These are phyloP conservation scores for Phalera bucephala DNA, from an alignment of 2,888 invertebrate species.

Conservation along the genomic window DNA sequence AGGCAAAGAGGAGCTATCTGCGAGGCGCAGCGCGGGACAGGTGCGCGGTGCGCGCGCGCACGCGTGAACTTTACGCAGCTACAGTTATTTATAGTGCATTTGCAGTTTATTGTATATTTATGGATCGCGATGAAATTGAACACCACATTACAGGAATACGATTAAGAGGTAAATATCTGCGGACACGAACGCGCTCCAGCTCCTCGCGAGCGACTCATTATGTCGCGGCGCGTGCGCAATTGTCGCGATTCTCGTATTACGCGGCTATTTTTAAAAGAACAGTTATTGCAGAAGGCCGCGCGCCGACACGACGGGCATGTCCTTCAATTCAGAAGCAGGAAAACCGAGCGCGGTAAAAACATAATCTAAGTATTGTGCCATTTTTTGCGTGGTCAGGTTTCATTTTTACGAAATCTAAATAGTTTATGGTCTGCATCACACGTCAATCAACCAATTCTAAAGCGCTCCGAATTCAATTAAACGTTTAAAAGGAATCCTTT, in stretches of 20 bases:
- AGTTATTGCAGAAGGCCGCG: neutral
- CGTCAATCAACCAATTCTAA: slow-evolving; percentile 1
- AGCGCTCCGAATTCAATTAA: slow-evolving; percentile 1
- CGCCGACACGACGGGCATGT: neutral
- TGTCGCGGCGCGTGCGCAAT: too few species aligned
- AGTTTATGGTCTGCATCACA: slow-evolving; percentile 1
- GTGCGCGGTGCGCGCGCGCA: slow-evolving; percentile 2
- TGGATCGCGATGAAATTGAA: slow-evolving; percentile 7
- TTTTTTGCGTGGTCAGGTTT: slow-evolving; percentile 1
- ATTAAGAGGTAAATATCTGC: neutral
- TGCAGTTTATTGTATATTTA: slow-evolving; percentile 6
- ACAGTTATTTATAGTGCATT: slow-evolving; percentile 11
- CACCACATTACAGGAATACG: neutral
- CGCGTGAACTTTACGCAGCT: slow-evolving; percentile 6
- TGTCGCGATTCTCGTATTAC: neutral
- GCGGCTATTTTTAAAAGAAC: neutral
- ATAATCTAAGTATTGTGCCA: slow-evolving; percentile 1
- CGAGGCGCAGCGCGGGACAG: neutral
- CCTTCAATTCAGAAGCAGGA: slow-evolving; percentile 1
- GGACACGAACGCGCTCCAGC: neutral
- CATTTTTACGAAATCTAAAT: slow-evolving; percentile 2
- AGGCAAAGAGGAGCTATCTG: neutral
- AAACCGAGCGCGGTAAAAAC: slow-evolving; percentile 1
- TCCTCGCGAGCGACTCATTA: too few species aligned
- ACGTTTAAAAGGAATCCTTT: slow-evolving; percentile 1